These are phyloP conservation scores for Progne subis DNA, from an alignment of 2,113 vertebrate species.

Conservation along the genomic window DNA sequence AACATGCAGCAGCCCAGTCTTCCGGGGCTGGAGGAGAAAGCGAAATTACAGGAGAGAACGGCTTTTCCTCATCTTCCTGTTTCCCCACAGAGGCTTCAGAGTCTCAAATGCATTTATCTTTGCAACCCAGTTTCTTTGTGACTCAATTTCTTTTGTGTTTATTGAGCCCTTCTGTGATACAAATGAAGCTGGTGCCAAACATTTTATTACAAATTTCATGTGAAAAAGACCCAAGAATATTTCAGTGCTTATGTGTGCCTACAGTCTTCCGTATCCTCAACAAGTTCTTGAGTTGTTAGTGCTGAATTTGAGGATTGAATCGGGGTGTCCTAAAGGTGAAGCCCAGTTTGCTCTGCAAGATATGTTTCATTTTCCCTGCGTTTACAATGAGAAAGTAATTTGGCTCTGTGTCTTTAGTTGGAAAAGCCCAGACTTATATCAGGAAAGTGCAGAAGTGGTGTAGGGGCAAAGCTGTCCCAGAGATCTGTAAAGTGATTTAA, in stretches of 20 bases:
- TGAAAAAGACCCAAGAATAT: background rate
- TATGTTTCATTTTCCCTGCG: fast-evolving
- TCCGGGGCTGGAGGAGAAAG: background rate
- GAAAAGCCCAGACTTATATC: background rate
- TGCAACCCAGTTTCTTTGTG: background rate
- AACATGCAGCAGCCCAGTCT: background rate
- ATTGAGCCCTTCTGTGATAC: background rate
- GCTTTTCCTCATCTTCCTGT: background rate
- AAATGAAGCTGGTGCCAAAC: background rate
- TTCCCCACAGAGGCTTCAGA: background rate
- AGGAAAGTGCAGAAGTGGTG: background rate
- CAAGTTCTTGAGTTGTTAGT: background rate
- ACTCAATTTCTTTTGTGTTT: background rate
- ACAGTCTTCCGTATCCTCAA: background rate
- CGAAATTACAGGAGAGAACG: background rate
- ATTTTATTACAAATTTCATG: background rate
- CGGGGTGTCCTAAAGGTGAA: background rate
- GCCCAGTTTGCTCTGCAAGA: background rate
- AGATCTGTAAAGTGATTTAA: background rate
- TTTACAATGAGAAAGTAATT: background rate
- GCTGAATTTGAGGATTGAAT: background rate
- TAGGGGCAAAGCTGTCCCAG: background rate
- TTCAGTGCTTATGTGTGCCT: background rate
- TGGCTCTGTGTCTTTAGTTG: background rate
- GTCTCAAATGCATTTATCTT: background rate